These are phyloP conservation scores for Procambarus virginalis DNA, from an alignment of 1,140 invertebrate species.

Conservation along the genomic window DNA sequence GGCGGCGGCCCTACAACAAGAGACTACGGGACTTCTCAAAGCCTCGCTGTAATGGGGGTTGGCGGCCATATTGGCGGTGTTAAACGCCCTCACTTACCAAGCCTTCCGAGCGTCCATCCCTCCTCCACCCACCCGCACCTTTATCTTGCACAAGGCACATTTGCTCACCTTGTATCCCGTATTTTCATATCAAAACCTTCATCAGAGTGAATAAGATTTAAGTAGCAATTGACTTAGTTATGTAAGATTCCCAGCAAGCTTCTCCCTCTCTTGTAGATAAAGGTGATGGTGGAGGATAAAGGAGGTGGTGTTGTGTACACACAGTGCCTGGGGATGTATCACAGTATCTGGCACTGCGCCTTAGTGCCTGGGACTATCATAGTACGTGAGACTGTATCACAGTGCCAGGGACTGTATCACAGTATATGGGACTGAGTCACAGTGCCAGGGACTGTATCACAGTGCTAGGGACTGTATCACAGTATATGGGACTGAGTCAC, in stretches of 20 bases:
- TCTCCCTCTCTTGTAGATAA: not conserved
- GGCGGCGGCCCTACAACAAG: not conserved
- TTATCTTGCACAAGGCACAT: not conserved
- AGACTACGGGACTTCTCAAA: not conserved
- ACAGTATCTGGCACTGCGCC: no score
- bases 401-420: no score
- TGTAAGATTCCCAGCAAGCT: not conserved
- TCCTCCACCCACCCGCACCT: not conserved
- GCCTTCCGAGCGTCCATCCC: not conserved
- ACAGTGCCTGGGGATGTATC: not conserved
- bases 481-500: no score
- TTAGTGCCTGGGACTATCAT: no score
- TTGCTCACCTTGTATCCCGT: not conserved
- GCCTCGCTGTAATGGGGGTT: conserved; percentile 5
- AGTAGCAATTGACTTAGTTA: not conserved
- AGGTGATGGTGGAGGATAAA: not conserved
- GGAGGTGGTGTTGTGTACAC: not conserved
- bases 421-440: no score
- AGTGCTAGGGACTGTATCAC: no score
- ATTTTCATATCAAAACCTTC: no score
- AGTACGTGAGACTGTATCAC: no score
- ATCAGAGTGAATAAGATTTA: not conserved
- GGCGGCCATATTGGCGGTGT: not conserved
- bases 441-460: no score
- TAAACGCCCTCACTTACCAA: not conserved